A percentile compares a stretch with the other conserved stretches of the same genome.
phyloP scores from a whole-genome alignment of 1,140 invertebrate species.

The Eriosoma lanigerum region DNA sequence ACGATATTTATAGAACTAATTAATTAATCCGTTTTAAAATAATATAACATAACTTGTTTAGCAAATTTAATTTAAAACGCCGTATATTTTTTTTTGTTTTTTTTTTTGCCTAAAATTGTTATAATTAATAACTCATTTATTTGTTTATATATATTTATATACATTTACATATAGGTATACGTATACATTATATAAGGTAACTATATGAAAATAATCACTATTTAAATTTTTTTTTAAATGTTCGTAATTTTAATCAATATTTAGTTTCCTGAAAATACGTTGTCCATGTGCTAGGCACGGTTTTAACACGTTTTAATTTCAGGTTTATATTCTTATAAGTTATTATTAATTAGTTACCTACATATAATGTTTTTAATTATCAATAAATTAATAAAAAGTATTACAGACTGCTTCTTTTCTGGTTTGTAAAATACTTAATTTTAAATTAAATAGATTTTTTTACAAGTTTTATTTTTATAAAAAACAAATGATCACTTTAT shows the following conservation, averaged over 20 bases:
- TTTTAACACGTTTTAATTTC: background rate
- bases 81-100: background rate
- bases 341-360: too few species aligned
- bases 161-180: background rate
- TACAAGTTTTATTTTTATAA: too few species aligned
- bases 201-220: background rate
- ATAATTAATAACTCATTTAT: background rate
- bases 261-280: background rate
- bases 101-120: background rate
- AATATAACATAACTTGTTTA: background rate
- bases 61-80: constrained; percentile 1
- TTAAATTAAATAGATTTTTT: too few species aligned
- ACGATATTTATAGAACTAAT: background rate
- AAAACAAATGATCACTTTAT: too few species aligned
- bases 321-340: background rate
- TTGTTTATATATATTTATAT: background rate
- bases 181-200: background rate
- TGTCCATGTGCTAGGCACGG: background rate
- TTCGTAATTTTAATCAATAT: background rate
- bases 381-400: too few species aligned
- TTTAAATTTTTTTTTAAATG: background rate
- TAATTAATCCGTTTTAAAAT: background rate
- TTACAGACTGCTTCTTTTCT: too few species aligned
- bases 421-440: too few species aligned
- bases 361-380: too few species aligned